These are phyloP conservation scores for Hirtodrosophila histrioides DNA, from an alignment of 2,888 invertebrate species.

Conservation along the genomic window DNA sequence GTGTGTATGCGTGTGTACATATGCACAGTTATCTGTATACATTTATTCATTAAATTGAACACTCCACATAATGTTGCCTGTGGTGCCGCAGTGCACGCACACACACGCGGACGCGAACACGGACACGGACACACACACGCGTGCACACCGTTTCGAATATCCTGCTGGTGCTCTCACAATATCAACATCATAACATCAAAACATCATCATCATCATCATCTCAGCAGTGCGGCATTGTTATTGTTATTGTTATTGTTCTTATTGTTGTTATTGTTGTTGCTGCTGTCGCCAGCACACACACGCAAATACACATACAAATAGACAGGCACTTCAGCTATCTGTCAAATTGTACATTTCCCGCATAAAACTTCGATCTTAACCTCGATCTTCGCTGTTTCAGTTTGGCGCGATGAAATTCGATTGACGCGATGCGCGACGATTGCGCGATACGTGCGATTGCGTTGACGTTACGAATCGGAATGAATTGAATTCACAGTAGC, in stretches of 20 bases:
- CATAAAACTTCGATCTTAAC: slow-evolving; percentile 37
- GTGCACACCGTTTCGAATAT: slow-evolving; percentile 53
- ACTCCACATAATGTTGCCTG: slow-evolving; percentile 64
- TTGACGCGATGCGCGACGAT: slow-evolving; percentile 20
- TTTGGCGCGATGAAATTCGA: slow-evolving; percentile 37
- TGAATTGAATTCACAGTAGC: slow-evolving; percentile 43
- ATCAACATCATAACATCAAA: slow-evolving; percentile 48
- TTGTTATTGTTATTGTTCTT: slow-evolving; percentile 48
- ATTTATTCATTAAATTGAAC: slow-evolving; percentile 65
- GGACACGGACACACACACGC: slow-evolving; percentile 15
- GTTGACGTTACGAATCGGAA: slow-evolving; percentile 52
- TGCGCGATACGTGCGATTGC: slow-evolving; percentile 50
- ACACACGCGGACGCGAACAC: slow-evolving; percentile 4
- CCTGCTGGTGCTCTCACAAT: slow-evolving; percentile 70
- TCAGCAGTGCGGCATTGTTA: slow-evolving; percentile 49
- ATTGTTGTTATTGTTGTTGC: slow-evolving; percentile 32
- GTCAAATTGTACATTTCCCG: slow-evolving; percentile 25
- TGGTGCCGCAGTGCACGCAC: slow-evolving; percentile 40
- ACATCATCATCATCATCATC: slow-evolving; percentile 33
- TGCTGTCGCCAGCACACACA: slow-evolving; percentile 34
- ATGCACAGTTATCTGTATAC: slow-evolving; percentile 16
- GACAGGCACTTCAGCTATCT: slow-evolving; percentile 5
- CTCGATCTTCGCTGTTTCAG: slow-evolving; percentile 14
- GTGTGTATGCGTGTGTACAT: slow-evolving; percentile 24
- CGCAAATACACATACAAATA: slow-evolving; percentile 8